phyloP scores from a whole-genome alignment of 2,113 vertebrate genomes.

The Madoqua kirkii region DNA sequence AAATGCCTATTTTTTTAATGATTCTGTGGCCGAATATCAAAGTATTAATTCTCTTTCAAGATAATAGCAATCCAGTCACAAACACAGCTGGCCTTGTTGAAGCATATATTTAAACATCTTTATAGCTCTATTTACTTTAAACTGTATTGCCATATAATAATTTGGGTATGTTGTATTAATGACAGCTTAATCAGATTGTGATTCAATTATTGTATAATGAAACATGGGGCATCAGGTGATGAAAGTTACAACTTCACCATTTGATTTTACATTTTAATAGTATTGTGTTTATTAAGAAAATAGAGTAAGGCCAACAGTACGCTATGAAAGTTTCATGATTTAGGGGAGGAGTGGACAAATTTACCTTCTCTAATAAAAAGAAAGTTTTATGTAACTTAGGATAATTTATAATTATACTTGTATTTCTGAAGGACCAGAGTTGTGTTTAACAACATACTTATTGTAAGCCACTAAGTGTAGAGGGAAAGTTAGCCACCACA shows the following conservation, averaged over 20 bases:
- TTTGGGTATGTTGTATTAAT: not conserved
- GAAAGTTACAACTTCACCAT: conserved; percentile 3
- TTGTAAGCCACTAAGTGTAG: not conserved
- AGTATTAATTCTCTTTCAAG: not conserved
- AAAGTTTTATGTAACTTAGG: not conserved
- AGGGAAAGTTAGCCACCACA: not conserved
- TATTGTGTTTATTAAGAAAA: not conserved
- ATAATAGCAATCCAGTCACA: not conserved
- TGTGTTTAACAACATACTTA: not conserved
- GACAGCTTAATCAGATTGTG: not conserved
- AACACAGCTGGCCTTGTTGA: not conserved
- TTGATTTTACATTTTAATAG: conserved; percentile 19
- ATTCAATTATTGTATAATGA: conserved; percentile 26
- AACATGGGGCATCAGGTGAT: not conserved
- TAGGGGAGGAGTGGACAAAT: not conserved
- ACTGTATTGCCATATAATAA: not conserved
- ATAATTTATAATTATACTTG: conserved; percentile 13
- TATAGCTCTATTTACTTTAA: not conserved
- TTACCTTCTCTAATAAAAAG: not conserved
- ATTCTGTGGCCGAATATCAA: not conserved
- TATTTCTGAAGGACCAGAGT: conserved; percentile 17
- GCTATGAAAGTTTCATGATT: conserved; percentile 7
- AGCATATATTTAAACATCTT: not conserved
- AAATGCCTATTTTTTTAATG: not conserved
- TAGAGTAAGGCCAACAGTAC: not conserved